These are phyloP conservation scores for mouse (Mus musculus) DNA, from an alignment of 2,113 vertebrate species.

Conservation along the genomic window GRCm39 chr5:114156001-114156500, in stretches of 20 bases:
- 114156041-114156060: not conserved
- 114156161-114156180: not conserved
- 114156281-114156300: not conserved
- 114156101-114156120: not conserved
- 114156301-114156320: not conserved
- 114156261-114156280: not conserved
- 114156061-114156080: not conserved
- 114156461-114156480: not conserved
- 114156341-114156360: not conserved
- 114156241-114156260: not conserved
- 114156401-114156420: not conserved
- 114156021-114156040: not conserved
- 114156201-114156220: not conserved
- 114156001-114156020: not conserved
- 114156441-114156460: not conserved
- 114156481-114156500: not conserved
- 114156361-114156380: not conserved
- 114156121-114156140: no score
- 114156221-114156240: not conserved
- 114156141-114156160: not conserved
- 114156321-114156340: not conserved
- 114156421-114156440: accelerated
- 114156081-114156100: not conserved
- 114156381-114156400: not conserved
- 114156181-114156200: not conserved